A percentile compares a stretch with the other conserved stretches of the same genome.
These are phyloP conservation scores for Acrobasis suavella DNA, from an alignment of 2,888 invertebrate species.

Conservation along the genomic window DNA sequence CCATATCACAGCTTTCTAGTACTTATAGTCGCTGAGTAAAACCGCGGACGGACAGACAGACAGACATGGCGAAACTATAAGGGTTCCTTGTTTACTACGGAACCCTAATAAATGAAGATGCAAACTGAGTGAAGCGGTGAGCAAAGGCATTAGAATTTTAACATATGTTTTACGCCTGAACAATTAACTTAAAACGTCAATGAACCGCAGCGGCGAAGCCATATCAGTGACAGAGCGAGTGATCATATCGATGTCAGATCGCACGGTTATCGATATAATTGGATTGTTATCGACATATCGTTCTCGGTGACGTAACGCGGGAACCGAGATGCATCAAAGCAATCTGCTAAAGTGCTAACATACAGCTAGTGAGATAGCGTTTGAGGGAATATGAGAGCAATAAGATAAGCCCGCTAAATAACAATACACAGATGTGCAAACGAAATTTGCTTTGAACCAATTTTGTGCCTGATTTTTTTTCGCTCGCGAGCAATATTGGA, in stretches of 20 bases:
- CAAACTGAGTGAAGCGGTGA: no score
- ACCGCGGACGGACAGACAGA: no score
- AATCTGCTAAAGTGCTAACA: neutral
- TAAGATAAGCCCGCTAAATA: neutral
- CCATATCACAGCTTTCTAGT: no score
- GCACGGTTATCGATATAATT: slow-evolving; percentile 19
- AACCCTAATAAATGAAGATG: no score
- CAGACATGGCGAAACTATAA: no score
- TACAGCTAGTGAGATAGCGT: neutral
- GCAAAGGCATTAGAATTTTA: no score
- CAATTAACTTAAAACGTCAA: neutral
- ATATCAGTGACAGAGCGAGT: slow-evolving; percentile 4
- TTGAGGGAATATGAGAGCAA: neutral
- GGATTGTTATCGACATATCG: slow-evolving; percentile 11
- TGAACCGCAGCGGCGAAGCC: slow-evolving; percentile 13
- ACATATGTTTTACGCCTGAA: slow-evolving; percentile 3
- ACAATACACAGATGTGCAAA: neutral
- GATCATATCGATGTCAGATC: slow-evolving; percentile 20
- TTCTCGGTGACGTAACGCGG: slow-evolving; percentile 7
- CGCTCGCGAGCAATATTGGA: no score
- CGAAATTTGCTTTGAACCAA: neutral
- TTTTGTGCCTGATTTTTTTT: no score
- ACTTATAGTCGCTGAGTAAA: no score
- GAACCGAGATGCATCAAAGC: slow-evolving; percentile 14
- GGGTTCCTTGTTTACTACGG: no score